These are phyloP conservation scores for Scolopax mira DNA, from an alignment of 2,113 vertebrate species.

Conservation along the genomic window DNA sequence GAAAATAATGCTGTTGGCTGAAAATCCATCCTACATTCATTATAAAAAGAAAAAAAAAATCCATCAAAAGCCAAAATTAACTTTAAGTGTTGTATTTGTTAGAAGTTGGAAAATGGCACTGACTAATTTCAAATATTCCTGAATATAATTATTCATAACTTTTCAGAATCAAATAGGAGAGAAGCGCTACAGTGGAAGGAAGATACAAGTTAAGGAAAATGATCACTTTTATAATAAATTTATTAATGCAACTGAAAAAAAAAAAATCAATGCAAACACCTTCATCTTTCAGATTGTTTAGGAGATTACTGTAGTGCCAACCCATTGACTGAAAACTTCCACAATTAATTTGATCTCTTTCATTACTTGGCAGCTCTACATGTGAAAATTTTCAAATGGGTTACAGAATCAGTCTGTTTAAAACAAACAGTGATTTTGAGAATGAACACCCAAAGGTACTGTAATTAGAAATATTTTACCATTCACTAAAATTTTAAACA, in stretches of 20 bases:
- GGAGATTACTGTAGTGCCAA: not conserved
- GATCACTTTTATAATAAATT: conserved; percentile 10
- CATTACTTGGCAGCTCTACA: not conserved
- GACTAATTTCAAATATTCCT: conserved; percentile 1
- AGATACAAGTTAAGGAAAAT: not conserved
- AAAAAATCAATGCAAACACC: not conserved
- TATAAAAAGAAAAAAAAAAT: not conserved
- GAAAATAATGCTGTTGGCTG: not conserved
- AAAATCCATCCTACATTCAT: not conserved
- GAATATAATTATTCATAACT: not conserved
- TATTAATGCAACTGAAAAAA: not conserved
- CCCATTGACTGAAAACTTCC: not conserved
- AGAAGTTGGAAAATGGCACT: not conserved
- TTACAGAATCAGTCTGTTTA: not conserved
- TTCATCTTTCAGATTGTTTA: conserved; percentile 3
- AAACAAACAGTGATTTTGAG: not conserved
- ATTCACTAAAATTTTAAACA: conserved; percentile 41
- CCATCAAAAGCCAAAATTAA: conserved; percentile 13
- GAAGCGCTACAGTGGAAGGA: not conserved
- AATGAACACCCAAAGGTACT: not conserved
- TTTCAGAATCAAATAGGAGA: not conserved
- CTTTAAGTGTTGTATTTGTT: not conserved
- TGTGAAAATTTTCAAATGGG: not conserved
- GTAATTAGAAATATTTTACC: conserved; percentile 25
- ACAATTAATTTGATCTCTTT: not conserved